Evolutionary conservation across 2,888 invertebrate species (phyloP).

Genomic region (Orthosia gothica): DNA sequence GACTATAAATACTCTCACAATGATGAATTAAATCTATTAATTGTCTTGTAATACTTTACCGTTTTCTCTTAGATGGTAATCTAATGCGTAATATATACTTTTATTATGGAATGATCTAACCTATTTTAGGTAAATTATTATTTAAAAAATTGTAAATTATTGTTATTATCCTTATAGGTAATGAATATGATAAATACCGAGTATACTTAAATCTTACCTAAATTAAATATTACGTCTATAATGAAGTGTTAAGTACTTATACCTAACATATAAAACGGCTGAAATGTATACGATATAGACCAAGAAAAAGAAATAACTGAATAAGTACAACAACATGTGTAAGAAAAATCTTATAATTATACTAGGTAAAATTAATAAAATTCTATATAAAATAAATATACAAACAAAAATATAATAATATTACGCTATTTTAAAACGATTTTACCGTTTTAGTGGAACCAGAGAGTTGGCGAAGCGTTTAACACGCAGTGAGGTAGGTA

Average conservation of each 20-base stretch:
- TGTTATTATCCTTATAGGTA: neutral
- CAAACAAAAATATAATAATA: neutral
- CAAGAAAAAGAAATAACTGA: constrained; percentile 12
- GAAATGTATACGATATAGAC: neutral
- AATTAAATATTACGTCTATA: neutral
- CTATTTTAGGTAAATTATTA: constrained; percentile 6
- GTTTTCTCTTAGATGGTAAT: constrained; percentile 29
- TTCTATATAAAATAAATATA: neutral
- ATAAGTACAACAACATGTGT: constrained; percentile 7
- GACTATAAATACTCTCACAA: constrained; percentile 30
- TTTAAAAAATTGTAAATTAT: constrained; percentile 22
- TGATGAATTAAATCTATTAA: constrained; percentile 37
- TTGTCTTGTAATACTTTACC: constrained; percentile 52
- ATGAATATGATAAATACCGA: constrained; percentile 4
- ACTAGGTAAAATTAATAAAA: constrained; percentile 2
- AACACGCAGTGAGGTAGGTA: constrained; percentile 39
- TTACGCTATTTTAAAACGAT: constrained; percentile 6
- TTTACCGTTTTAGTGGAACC: constrained; percentile 15
- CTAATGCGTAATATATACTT: constrained; percentile 54
- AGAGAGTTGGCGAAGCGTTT: constrained; percentile 20
- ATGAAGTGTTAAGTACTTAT: constrained; percentile 1
- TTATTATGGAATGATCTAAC: constrained; percentile 38
- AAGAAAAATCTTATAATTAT: neutral
- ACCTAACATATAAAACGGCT: neutral
- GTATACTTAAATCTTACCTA: neutral